Evolutionary conservation across 2,888 invertebrate species (phyloP), one percentile per base, ranked within the genome.

Genomic region (Megastigmus dorsalis): DNA sequence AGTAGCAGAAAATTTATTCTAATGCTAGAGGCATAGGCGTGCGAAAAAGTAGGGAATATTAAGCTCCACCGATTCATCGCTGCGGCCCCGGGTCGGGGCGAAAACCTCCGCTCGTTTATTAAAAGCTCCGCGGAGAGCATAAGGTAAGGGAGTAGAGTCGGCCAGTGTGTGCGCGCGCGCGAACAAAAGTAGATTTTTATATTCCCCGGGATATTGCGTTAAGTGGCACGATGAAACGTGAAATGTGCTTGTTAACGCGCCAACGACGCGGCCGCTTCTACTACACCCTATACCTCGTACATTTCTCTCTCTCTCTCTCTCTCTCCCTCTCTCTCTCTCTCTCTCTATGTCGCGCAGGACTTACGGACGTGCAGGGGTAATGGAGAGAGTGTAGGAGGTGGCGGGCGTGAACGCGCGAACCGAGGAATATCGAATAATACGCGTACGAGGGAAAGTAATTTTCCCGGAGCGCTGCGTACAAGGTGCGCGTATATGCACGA

Each of bases 171-270:
- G n/a, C n/a, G n/a, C n/a, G n/a, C n/a, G 45, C 7, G 20, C 20
- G 5, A 9, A 23, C 52, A 52, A 23, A 33, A 62, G 30, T 48
- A 78, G 79, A 84, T 83, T 81, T 81, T 82, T 83, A 82, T n/a
- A n/a, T 82, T 80, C 80, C 76, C 77, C 60, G 26, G 45, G 78
- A 77, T 81, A 84, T 81, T 80, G 82, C 81, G 82, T 82, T 84
- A 86, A 86, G 84, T 84, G 83, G 82, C 80, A 82, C 83, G 82
- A 85, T 86, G 84, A 85, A 86, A 86, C 83, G 85, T 86, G 83
- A 86, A 86, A 85, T 86, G 85, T 84, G 84, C 83, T 84, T 84
- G 83, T 85, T 84, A 85, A 82, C 82, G 82, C 41, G 54, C 41
- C 30, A 18, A 5, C 43, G 55, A 15, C 50, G 20, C 23, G n/a